Evolutionary conservation across 2,113 vertebrate genomes (phyloP).

Genomic region (Chlorocebus sabaeus): DNA sequence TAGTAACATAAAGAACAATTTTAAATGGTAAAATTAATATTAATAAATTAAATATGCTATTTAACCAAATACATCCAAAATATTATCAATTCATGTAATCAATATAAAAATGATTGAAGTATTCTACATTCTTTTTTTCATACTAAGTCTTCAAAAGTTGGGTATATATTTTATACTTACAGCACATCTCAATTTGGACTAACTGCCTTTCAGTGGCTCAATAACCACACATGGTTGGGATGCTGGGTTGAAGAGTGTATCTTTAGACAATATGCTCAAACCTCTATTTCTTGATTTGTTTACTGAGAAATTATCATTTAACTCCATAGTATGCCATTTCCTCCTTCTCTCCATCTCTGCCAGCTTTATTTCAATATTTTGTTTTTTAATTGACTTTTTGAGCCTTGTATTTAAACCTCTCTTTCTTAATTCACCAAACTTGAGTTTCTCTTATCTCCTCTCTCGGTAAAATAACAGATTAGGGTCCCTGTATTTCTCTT

Average conservation of each 20-base stretch:
- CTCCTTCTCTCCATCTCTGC: background rate
- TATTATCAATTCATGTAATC: background rate
- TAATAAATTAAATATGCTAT: background rate
- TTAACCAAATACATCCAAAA: background rate
- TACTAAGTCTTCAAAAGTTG: background rate
- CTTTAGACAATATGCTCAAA: background rate
- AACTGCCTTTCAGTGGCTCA: background rate
- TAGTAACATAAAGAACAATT: background rate
- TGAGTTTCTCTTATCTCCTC: background rate
- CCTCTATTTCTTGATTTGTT: background rate
- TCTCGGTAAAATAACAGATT: background rate
- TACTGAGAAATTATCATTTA: background rate
- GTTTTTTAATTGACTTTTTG: background rate
- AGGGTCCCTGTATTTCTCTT: background rate
- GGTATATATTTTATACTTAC: background rate
- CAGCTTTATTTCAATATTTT: background rate
- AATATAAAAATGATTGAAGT: background rate
- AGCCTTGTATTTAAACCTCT: background rate
- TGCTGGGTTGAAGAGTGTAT: background rate
- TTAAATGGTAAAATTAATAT: background rate
- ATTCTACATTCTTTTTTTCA: background rate
- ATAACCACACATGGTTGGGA: background rate
- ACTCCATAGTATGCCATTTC: background rate
- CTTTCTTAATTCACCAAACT: background rate
- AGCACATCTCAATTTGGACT: background rate